Evolutionary conservation across 2,888 invertebrate species (phyloP), one percentile per base, ranked within the genome.

Genomic region (Xanthorhoe designata): DNA sequence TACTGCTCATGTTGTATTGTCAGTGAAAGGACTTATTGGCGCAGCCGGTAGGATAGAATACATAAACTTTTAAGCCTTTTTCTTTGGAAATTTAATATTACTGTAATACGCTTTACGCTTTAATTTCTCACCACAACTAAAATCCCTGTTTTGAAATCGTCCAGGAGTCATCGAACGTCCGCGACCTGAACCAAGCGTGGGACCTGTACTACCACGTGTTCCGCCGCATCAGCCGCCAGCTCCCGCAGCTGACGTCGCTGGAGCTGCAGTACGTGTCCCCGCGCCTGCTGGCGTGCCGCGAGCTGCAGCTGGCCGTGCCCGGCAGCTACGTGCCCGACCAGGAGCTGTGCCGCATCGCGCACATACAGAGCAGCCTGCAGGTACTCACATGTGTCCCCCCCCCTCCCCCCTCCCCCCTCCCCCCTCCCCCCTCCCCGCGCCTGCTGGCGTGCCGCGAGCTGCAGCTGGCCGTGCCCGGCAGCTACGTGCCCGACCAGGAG

Each of bases 171-270:
- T 96, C 97, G 0, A 96, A 97, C 76, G 96, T 97, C 5, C 96
- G 98, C 74, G 99, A 99, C 82, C 90, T 99, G 73, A 99, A 98
- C 85, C 98, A 98, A 85, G 99, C 99, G 2, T 99, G 99, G 99
- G 99, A 99, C 86, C 94, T 99, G 45, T 99, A 99, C 91, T 99
- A 99, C 91, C 98, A 99, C 86, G 99, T 99, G 60, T 99, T 99
- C 92, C 95, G 99, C 32, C 96, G 98, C 76, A 99, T 99, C 84
- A 98, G 98, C 18, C 96, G 98, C 18, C 99, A 99, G 87, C 92
- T 99, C 74, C 98, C 99, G 2, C 97, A 98, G 84, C 90, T 98
- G 49, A 98, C 98, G 5, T 97, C 97, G 1, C 92, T 98, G 51
- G 98, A 98, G 89, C 92, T 98, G 77, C 98, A 99, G 83, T 99